These are phyloP conservation scores for Encarsia formosa DNA, from an alignment of 2,888 invertebrate species.

Conservation along the genomic window DNA sequence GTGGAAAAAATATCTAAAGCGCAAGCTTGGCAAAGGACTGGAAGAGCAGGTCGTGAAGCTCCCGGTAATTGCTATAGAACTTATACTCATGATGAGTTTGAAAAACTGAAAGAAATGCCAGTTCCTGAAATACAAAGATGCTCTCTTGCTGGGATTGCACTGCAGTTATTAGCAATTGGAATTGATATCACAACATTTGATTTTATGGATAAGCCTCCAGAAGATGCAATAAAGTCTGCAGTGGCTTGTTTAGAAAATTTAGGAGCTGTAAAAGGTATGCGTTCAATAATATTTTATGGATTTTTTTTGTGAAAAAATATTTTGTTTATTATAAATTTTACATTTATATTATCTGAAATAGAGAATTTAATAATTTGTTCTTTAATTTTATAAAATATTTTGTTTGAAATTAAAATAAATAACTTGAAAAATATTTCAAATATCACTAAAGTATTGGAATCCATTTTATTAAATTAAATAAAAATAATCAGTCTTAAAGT, in stretches of 20 bases:
- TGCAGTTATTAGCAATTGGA: constrained; percentile 81
- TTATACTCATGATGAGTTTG: constrained; percentile 76
- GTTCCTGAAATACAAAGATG: constrained; percentile 83
- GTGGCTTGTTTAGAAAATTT: constrained; percentile 63
- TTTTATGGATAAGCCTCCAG: constrained; percentile 83
- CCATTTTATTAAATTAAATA: too few relatives aligned
- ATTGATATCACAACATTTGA: constrained; percentile 80
- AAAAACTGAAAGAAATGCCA: constrained; percentile 65
- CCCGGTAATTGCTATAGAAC: constrained; percentile 84
- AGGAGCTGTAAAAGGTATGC: constrained; percentile 49
- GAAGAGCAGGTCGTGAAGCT: constrained; percentile 84
- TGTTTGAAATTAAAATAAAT: too few relatives aligned
- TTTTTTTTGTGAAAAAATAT: too few relatives aligned
- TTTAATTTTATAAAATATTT: too few relatives aligned
- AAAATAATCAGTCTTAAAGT: too few relatives aligned
- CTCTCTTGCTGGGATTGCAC: constrained; percentile 65
- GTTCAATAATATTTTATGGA: too few relatives aligned
- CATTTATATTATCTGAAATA: too few relatives aligned
- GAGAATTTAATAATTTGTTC: too few relatives aligned
- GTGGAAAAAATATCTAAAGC: constrained; percentile 83
- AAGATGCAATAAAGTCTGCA: constrained; percentile 65
- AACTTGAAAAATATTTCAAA: too few relatives aligned
- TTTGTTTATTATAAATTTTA: too few relatives aligned
- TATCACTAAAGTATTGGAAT: too few relatives aligned
- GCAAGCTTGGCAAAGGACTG: constrained; percentile 89